Evolutionary conservation across 2,113 vertebrate genomes (phyloP).

Genomic region (Geothlypis trichas): DNA sequence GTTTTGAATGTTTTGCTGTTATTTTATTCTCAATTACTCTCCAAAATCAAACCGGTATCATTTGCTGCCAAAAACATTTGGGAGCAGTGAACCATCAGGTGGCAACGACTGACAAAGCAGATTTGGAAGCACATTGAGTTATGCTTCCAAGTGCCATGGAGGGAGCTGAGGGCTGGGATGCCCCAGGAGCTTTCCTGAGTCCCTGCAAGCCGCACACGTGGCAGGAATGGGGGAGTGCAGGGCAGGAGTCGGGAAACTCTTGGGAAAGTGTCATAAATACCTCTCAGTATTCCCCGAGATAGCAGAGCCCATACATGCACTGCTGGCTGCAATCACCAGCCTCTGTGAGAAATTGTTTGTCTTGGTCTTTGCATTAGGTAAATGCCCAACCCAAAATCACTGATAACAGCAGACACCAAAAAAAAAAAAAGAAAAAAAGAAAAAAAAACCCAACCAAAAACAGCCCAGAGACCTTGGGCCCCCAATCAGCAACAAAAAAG

Average conservation of each 20-base stretch:
- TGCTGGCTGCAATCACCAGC: not conserved
- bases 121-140: not conserved
- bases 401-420: slow-evolving; percentile 53
- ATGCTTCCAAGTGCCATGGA: not conserved
- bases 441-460: not conserved
- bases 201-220: not conserved
- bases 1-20: not conserved
- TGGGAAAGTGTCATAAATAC: slow-evolving; percentile 67
- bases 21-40: not conserved
- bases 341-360: slow-evolving; percentile 41
- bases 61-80: not conserved
- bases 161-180: not conserved
- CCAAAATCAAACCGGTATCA: not conserved
- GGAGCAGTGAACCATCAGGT: not conserved
- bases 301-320: not conserved
- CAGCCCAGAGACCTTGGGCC: slow-evolving; percentile 37
- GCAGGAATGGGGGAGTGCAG: not conserved
- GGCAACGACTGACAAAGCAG: not conserved
- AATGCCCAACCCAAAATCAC: slow-evolving; percentile 44
- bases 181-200: not conserved
- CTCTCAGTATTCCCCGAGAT: slow-evolving; percentile 33
- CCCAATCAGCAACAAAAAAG: slow-evolving; percentile 49
- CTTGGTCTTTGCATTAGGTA: slow-evolving; percentile 51
- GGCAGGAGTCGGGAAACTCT: slow-evolving; percentile 41
- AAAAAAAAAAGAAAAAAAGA: not conserved